Percentiles rank a stretch among this genome's conserved stretches.
Conservation (phyloP, 2,888 invertebrate genomes). For the Resseliella maxima region DNA sequence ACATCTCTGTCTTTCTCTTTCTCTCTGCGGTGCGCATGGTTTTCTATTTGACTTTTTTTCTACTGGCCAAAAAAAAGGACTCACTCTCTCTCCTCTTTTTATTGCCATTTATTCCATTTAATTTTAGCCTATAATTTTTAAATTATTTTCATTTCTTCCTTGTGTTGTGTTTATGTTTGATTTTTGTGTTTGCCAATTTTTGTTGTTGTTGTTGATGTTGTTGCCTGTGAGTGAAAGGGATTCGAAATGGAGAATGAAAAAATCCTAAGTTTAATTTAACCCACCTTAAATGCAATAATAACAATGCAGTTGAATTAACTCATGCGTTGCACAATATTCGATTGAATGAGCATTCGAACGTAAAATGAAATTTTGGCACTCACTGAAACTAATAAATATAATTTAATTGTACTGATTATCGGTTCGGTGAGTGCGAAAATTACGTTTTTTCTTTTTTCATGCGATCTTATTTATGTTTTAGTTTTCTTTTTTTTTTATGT, state of each 20-base stretch:
- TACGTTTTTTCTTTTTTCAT: neutral
- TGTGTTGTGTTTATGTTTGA: neutral
- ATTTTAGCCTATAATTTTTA: slow-evolving; percentile 52
- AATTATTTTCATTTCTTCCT: slow-evolving; percentile 37
- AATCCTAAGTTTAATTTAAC: neutral
- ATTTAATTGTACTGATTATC: slow-evolving; percentile 54
- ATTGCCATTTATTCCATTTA: slow-evolving; percentile 43
- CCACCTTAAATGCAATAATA: slow-evolving; percentile 5
- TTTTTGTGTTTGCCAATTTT: slow-evolving; percentile 43
- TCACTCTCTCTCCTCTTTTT: slow-evolving; percentile 9
- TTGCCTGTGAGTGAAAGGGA: neutral
- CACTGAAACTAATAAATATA: slow-evolving; percentile 29
- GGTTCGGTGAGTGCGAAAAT: slow-evolving; percentile 53
- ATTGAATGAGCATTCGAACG: neutral
- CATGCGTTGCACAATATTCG: neutral
- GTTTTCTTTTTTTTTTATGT: neutral
- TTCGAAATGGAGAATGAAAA: neutral
- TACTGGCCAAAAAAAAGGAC: neutral
- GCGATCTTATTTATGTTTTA: slow-evolving; percentile 12
- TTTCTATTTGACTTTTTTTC: slow-evolving; percentile 30
- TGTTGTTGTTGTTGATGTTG: neutral
- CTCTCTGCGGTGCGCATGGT: neutral
- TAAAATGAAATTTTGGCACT: neutral
- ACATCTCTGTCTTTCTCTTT: too few relatives aligned
- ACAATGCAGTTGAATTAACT: neutral